phyloP scores from a whole-genome alignment of 2,888 invertebrate species.

The Sesia bembeciformis region DNA sequence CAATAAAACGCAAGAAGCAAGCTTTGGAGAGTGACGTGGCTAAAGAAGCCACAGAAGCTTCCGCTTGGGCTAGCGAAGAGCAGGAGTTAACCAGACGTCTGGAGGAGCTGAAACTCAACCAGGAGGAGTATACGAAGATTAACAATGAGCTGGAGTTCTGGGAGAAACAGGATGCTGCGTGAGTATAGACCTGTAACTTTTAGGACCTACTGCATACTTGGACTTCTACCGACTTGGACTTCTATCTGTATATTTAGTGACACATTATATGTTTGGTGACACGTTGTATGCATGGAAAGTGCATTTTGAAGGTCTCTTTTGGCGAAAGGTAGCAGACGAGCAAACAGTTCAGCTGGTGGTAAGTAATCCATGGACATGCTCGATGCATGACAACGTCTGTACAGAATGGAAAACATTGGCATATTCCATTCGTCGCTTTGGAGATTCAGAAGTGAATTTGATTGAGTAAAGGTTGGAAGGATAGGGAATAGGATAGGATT shows the following conservation, averaged over 20 bases:
- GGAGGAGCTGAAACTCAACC: constrained; percentile 16
- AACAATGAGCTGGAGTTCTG: constrained; percentile 31
- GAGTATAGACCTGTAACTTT: constrained; percentile 11
- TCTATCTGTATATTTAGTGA: background rate
- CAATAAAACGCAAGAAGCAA: constrained; percentile 26
- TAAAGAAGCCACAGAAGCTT: constrained; percentile 22
- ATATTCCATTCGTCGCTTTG: too few species aligned
- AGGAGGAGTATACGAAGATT: constrained; percentile 16
- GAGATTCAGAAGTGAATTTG: too few species aligned
- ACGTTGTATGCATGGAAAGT: too few species aligned
- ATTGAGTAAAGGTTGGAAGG: too few species aligned
- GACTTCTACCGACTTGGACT: background rate
- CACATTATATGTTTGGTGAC: too few species aligned
- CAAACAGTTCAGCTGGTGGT: too few species aligned
- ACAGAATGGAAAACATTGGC: too few species aligned
- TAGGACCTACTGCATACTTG: background rate
- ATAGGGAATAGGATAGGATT: too few species aligned
- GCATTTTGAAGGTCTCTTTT: too few species aligned
- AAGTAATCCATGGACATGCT: too few species aligned
- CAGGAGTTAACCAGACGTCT: constrained; percentile 11
- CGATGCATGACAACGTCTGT: too few species aligned
- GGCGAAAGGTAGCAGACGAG: too few species aligned
- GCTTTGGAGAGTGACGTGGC: constrained; percentile 20
- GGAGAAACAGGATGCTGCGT: constrained; percentile 36
- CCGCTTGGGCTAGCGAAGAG: constrained; percentile 17